Conservation (phyloP, 2,888 invertebrate genomes). For the Chrysotoxum bicinctum region DNA sequence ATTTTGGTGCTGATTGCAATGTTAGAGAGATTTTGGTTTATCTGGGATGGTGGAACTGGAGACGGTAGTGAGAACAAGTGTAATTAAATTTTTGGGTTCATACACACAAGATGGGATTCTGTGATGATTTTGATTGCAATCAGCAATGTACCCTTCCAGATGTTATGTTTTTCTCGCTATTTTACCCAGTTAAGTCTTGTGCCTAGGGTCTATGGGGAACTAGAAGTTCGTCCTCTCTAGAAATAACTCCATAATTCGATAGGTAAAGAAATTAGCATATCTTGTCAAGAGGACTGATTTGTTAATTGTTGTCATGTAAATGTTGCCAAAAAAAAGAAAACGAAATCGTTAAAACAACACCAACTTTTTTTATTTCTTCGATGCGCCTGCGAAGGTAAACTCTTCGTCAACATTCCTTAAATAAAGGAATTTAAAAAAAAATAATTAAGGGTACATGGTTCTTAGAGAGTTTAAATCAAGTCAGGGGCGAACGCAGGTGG, state of each 20-base stretch:
- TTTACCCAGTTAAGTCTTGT: neutral
- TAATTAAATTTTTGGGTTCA: slow-evolving; percentile 56
- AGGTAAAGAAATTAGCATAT: neutral
- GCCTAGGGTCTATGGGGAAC: neutral
- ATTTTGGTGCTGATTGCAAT: slow-evolving; percentile 63
- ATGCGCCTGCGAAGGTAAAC: too few relatives aligned
- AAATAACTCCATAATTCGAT: neutral
- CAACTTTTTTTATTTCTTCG: too few relatives aligned
- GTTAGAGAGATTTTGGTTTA: neutral
- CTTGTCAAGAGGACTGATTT: neutral
- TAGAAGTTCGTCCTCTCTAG: neutral
- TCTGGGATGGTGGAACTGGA: neutral
- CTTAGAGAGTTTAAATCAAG: too few relatives aligned
- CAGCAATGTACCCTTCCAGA: slow-evolving; percentile 13
- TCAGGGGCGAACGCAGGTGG: too few relatives aligned
- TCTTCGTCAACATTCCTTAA: too few relatives aligned
- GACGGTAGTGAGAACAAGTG: slow-evolving; percentile 15
- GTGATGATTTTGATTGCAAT: slow-evolving; percentile 59
- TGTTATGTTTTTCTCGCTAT: slow-evolving; percentile 25
- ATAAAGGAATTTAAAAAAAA: too few relatives aligned
- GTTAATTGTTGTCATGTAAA: neutral
- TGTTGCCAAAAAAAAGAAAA: neutral
- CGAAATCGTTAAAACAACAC: too few relatives aligned
- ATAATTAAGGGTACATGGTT: too few relatives aligned
- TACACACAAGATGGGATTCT: slow-evolving; percentile 10